phyloP scores from a whole-genome alignment of 1,140 invertebrate genomes.

The Frieseomelitta varia region DNA sequence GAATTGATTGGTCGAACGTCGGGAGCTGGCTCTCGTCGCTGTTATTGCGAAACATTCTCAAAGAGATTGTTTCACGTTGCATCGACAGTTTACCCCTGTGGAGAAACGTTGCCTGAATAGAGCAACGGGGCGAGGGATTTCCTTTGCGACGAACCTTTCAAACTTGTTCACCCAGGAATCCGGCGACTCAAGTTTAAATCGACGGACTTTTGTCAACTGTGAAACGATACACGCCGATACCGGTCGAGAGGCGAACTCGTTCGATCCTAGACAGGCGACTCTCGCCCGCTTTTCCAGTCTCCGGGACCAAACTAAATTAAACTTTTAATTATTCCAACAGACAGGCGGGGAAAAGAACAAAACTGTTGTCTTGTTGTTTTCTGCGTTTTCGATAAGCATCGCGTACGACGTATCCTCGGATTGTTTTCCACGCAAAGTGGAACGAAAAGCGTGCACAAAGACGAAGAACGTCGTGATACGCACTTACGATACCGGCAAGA shows the following conservation, averaged over 20 bases:
- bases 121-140: background rate
- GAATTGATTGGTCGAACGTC: conserved; percentile 21
- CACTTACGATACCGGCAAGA: background rate
- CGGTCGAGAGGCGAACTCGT: conserved; percentile 10
- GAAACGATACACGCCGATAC: conserved; percentile 33
- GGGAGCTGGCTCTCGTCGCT: background rate
- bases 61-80: background rate
- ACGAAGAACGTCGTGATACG: background rate
- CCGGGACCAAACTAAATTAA: conserved; percentile 24
- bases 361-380: background rate
- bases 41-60: conserved; percentile 3
- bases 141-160: conserved; percentile 26
- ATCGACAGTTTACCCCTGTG: conserved; percentile 16
- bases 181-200: conserved; percentile 40
- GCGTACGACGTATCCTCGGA: background rate
- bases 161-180: conserved; percentile 38
- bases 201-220: conserved; percentile 48
- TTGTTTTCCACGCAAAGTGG: background rate
- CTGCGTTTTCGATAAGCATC: background rate
- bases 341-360: too few relatives aligned
- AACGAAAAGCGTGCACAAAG: background rate
- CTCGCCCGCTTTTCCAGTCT: background rate
- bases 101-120: conserved; percentile 25
- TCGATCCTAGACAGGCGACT: conserved; percentile 17
- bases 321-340: conserved; percentile 48